Percentiles rank a stretch among this genome's conserved stretches.
These are phyloP conservation scores for Pyrocephalus nanus DNA, from an alignment of 2,797 vertebrate genomes.

Conservation along the genomic window DNA sequence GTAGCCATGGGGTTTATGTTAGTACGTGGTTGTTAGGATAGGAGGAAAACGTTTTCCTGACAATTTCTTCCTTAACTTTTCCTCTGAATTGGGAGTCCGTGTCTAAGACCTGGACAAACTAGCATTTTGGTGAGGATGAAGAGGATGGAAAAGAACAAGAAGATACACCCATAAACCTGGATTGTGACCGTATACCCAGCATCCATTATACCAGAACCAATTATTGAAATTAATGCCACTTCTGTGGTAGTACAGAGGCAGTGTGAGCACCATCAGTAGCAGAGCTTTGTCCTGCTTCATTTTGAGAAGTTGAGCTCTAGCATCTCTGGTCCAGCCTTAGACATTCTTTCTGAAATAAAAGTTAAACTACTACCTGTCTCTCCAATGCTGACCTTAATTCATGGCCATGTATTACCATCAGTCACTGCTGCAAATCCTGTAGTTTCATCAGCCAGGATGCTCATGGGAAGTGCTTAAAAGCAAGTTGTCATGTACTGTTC, in stretches of 20 bases:
- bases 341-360: not conserved
- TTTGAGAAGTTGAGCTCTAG: not conserved
- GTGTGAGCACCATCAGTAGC: not conserved
- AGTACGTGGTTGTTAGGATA: not conserved
- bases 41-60: not conserved
- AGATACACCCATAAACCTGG: not conserved
- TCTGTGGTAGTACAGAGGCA: not conserved
- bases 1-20: not conserved
- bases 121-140: not conserved
- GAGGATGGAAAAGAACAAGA: not conserved
- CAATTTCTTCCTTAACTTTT: not conserved
- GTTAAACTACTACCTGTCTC: rapidly evolving
- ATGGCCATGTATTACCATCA: not conserved
- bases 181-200: not conserved
- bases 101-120: not conserved
- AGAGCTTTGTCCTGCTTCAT: not conserved
- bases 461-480: not conserved
- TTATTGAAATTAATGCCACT: not conserved
- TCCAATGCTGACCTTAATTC: not conserved
- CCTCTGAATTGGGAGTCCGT: not conserved
- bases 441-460: not conserved
- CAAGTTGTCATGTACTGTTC: not conserved
- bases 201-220: not conserved
- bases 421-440: not conserved
- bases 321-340: not conserved